These are phyloP conservation scores for Montipora capitata DNA, from an alignment of 92 coral and sea anemone species.

Conservation along the genomic window DNA sequence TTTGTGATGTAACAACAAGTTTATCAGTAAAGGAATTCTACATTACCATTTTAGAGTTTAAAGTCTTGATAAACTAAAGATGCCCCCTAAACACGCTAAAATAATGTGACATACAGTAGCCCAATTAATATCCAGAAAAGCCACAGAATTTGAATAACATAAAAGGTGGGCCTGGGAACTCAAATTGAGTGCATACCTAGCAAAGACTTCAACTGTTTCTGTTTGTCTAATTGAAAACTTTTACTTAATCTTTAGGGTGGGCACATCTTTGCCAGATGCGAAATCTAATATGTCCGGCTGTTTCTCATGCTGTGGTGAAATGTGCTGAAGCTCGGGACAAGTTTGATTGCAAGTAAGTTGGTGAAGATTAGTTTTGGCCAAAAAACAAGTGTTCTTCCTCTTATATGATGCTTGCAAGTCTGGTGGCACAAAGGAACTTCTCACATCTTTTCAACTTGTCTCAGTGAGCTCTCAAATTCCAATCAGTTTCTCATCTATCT, in stretches of 20 bases:
- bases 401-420: neutral
- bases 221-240: neutral
- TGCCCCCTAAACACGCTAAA: no score
- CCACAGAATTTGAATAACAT: neutral
- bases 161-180: neutral
- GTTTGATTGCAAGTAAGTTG: slow-evolving; percentile 28
- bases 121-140: no score
- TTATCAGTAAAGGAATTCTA: no score
- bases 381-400: neutral
- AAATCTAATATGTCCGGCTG: slow-evolving; percentile 30
- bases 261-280: slow-evolving; percentile 28
- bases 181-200: no score
- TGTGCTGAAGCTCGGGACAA: slow-evolving; percentile 28
- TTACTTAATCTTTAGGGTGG: slow-evolving; percentile 5
- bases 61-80: no score
- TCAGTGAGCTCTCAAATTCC: no score
- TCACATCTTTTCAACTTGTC: no score
- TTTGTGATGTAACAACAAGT: no score
- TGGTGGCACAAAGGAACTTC: no score
- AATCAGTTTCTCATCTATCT: no score
- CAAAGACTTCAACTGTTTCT: neutral
- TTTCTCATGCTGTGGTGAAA: slow-evolving; percentile 16
- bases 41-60: no score
- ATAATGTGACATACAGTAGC: no score
- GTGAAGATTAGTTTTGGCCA: neutral